Percentiles rank a stretch among this genome's conserved stretches.
These are phyloP conservation scores for Astyanax mexicanus DNA, from an alignment of 2,797 vertebrate species.

Conservation along the genomic window DNA sequence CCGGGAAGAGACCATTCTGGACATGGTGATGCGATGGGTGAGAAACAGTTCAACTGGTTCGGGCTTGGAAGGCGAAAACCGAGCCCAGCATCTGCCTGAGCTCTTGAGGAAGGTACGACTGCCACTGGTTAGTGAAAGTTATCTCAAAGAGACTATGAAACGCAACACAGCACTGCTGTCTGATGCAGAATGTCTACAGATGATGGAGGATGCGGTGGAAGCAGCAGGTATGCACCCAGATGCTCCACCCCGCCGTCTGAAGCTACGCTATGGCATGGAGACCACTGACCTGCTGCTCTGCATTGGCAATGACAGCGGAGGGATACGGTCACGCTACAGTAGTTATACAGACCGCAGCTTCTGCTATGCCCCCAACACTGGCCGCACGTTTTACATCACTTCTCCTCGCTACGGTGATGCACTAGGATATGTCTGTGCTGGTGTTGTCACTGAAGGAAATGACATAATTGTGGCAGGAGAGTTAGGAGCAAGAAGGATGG, in stretches of 20 bases:
- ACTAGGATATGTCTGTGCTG: conserved; percentile 87
- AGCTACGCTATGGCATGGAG: conserved; percentile 96
- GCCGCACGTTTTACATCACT: conserved; percentile 89
- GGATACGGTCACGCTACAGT: conserved; percentile 89
- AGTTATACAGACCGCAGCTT: conserved; percentile 91
- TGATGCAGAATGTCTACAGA: conserved; percentile 85
- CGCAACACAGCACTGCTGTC: conserved; percentile 89
- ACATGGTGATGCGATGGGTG: conserved; percentile 93
- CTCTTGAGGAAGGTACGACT: conserved; percentile 92
- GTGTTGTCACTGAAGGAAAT: conserved; percentile 91
- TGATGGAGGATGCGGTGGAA: conserved; percentile 87
- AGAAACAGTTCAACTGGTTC: conserved; percentile 67
- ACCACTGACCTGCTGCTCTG: conserved; percentile 93
- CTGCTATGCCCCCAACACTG: conserved; percentile 87
- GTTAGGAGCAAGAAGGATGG: conserved; percentile 86
- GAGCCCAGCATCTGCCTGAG: conserved; percentile 83
- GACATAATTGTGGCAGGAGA: conserved; percentile 92
- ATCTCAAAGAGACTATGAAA: conserved; percentile 84
- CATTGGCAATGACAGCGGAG: conserved; percentile 88
- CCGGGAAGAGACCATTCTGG: conserved; percentile 92
- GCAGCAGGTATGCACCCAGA: conserved; percentile 78
- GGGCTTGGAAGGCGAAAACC: conserved; percentile 69
- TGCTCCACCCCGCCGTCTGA: conserved; percentile 78
- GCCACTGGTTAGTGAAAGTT: conserved; percentile 85
- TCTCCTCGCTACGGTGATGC: conserved; percentile 93